Conservation (phyloP, 2,113 vertebrate species). For the Psittacara wagleri region DNA sequence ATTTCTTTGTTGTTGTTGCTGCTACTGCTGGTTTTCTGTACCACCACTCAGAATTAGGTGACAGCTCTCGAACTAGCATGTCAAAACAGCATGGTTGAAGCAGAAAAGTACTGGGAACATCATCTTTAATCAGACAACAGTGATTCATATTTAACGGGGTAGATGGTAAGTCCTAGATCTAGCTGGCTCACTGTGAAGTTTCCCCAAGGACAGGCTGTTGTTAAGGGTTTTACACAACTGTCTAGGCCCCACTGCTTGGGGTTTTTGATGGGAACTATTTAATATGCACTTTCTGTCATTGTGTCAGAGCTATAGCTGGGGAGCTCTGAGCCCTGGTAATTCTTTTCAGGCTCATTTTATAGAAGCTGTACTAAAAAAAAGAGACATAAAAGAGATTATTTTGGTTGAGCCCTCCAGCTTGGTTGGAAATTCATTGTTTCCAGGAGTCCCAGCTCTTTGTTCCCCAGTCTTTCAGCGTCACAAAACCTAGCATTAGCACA, state of each 20-base stretch:
- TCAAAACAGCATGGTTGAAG: constrained; percentile 46
- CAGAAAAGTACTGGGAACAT: constrained; percentile 28
- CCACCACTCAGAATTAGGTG: constrained; percentile 25
- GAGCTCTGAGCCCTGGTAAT: not conserved
- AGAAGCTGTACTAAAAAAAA: not conserved
- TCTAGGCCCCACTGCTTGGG: not conserved
- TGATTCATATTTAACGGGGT: not conserved
- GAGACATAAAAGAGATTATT: not conserved
- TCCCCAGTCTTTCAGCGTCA: not conserved
- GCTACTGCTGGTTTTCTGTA: constrained; percentile 27
- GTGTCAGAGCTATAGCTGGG: not conserved
- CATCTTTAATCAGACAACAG: not conserved
- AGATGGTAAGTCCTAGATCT: not conserved
- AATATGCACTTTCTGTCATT: not conserved
- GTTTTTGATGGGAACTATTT: not conserved
- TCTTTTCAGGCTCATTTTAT: not conserved
- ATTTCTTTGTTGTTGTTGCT: not conserved
- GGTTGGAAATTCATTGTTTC: not conserved
- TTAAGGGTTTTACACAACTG: not conserved
- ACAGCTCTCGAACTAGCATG: constrained; percentile 41
- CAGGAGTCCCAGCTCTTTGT: not conserved
- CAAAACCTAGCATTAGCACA: not conserved
- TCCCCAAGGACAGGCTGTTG: not conserved
- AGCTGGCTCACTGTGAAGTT: not conserved
- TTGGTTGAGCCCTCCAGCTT: not conserved